Percentiles rank a stretch among this genome's conserved stretches.
phyloP scores from a whole-genome alignment of 2,113 vertebrate genomes.

The Epinephelus lanceolatus region DNA sequence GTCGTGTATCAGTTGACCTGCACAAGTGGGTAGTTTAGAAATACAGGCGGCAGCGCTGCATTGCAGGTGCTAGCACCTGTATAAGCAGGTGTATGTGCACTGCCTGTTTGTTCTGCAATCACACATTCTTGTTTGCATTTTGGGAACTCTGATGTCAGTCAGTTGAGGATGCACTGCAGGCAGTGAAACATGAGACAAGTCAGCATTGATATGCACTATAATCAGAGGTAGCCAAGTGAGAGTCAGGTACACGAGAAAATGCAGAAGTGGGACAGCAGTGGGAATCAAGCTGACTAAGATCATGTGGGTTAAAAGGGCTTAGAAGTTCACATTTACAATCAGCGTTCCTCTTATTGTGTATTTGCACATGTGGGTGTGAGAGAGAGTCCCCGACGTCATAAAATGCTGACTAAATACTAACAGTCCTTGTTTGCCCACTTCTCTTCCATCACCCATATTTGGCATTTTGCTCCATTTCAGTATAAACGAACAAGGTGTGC shows the following conservation, averaged over 20 bases:
- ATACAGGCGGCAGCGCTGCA: background rate
- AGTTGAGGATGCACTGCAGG: background rate
- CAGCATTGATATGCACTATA: background rate
- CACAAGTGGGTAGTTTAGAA: background rate
- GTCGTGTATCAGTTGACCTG: conserved; percentile 16
- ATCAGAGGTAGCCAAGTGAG: background rate
- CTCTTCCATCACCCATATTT: background rate
- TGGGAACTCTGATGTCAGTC: background rate
- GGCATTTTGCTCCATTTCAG: background rate
- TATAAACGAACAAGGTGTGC: background rate
- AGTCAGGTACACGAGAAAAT: conserved; percentile 24
- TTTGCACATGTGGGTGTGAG: background rate
- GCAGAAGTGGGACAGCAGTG: background rate
- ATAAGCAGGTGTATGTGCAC: background rate
- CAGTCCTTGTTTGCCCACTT: conserved; percentile 11
- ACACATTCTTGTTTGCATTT: conserved; percentile 8
- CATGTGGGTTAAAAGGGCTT: background rate
- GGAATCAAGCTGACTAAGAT: background rate
- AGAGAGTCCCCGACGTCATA: background rate
- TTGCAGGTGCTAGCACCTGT: background rate
- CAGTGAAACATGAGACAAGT: conserved; percentile 1
- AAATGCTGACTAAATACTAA: conserved; percentile 2
- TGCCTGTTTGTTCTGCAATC: background rate
- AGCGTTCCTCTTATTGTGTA: background rate
- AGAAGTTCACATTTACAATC: background rate